Evolutionary conservation across 2,113 vertebrate genomes (phyloP), one percentile per base, ranked within the genome.

Genomic region (Poeciliopsis retropinna): DNA sequence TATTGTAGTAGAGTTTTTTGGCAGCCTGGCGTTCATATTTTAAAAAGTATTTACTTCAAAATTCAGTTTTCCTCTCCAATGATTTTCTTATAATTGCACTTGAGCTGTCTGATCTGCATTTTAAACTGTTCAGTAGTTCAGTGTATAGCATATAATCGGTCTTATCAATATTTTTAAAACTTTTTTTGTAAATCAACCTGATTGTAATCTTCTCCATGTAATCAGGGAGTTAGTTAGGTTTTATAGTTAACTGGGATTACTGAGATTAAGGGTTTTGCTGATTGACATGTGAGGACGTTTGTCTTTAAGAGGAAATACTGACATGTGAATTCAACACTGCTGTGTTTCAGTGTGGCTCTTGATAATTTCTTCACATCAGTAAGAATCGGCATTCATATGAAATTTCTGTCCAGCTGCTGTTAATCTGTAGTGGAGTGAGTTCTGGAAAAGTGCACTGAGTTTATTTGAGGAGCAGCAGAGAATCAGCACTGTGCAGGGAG

Each of bases 371-470:
- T 61, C 27, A 37, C 39, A 71, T 5, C 57, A 79, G 70, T 64
- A n/a, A 14, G 15, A 32, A 77, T 78, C 63, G 75, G 57, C 60
- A 76, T 69, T 67, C 57, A 82, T 63, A n/a, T 75, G 63, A 66
- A 64, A 37, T 64, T 85, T 79, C 30, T 60, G 60, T 78, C 63
- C 25, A 62, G 79, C 37, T n/a, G 0, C 7, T 70, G 70, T 27
- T 44, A 76, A 87, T 83, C 70, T 81, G 62, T 65, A 64, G 78
- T 70, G 30, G 60, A 62, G 62, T 72, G 39, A 79, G 85, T 39
- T 75, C 72, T 78, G 82, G 75, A 92, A 57, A 89, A 91, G 87
- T 88, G 91, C 85, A 80, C 72, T 82, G 80, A 87, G 70, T 84
- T 72, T 32, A 70, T 78, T 83, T 80, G 70, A 14, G 19, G 32